Conservation (phyloP, 2,113 vertebrate species). For the Hemichromis elongatus region DNA sequence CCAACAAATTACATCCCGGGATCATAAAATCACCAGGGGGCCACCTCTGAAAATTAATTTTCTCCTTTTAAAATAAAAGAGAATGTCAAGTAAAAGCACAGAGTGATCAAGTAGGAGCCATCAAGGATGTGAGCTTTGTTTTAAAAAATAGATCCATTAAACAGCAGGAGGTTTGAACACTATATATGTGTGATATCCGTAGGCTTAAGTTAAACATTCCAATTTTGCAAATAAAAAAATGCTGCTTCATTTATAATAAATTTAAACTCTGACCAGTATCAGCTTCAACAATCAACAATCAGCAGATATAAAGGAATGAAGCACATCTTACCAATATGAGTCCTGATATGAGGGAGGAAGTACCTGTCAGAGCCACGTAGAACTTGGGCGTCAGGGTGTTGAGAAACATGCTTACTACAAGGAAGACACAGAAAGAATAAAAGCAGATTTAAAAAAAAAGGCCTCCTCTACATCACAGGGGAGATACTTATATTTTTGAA, state of each 20-base stretch:
- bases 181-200: neutral
- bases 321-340: constrained; percentile 91
- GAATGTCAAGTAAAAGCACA: neutral
- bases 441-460: neutral
- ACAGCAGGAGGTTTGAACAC: neutral
- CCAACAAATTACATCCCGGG: neutral
- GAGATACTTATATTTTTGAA: neutral
- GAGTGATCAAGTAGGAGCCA: neutral
- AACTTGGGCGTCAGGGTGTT: constrained; percentile 99
- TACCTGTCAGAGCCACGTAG: constrained; percentile 97
- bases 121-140: neutral
- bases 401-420: constrained; percentile 98
- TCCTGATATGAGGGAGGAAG: constrained; percentile 96
- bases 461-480: neutral
- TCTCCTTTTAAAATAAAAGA: neutral
- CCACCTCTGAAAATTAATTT: neutral
- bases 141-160: neutral
- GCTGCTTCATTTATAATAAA: neutral
- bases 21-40: neutral
- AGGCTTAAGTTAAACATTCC: neutral
- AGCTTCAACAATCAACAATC: neutral
- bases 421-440: constrained; percentile 50
- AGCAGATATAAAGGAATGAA: neutral
- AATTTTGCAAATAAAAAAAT: neutral
- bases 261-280: neutral